These are phyloP conservation scores for Drosophila ogumai DNA, from an alignment of 1,140 invertebrate genomes.

Conservation along the genomic window DNA sequence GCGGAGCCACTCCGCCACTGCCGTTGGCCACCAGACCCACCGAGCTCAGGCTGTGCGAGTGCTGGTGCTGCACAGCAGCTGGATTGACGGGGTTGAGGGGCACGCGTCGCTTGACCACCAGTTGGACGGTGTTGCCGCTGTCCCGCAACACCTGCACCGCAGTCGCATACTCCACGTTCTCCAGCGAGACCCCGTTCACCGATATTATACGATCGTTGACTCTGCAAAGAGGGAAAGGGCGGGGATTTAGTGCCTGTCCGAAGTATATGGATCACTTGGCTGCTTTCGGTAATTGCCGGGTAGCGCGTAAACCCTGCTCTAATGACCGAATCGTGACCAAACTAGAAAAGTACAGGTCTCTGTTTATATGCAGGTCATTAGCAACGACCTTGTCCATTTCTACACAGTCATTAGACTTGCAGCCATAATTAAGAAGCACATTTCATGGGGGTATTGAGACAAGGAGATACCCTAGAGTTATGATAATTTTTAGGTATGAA, in stretches of 20 bases:
- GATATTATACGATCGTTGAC: conserved; percentile 99
- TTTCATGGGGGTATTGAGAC: not conserved
- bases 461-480: not conserved
- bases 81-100: conserved; percentile 62
- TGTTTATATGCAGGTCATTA: conserved; percentile 65
- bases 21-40: conserved; percentile 73
- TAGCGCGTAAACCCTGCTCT: conserved; percentile 28
- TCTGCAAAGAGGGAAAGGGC: conserved; percentile 86
- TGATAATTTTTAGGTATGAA: not conserved
- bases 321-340: conserved; percentile 61
- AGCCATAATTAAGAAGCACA: conserved; percentile 59
- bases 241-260: conserved; percentile 3
- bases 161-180: conserved; percentile 98
- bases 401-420: conserved; percentile 62
- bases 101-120: conserved; percentile 93
- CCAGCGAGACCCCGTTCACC: conserved; percentile 97
- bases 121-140: conserved; percentile 93
- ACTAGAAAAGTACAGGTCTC: conserved; percentile 24
- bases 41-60: conserved; percentile 85
- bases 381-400: conserved; percentile 61
- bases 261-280: conserved; percentile 27
- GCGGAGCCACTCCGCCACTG: conserved; percentile 33
- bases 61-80: conserved; percentile 85
- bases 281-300: conserved; percentile 30
- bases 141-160: conserved; percentile 96